These are phyloP conservation scores for Rhopalosiphum padi DNA, from an alignment of 1,140 invertebrate species.

Conservation along the genomic window DNA sequence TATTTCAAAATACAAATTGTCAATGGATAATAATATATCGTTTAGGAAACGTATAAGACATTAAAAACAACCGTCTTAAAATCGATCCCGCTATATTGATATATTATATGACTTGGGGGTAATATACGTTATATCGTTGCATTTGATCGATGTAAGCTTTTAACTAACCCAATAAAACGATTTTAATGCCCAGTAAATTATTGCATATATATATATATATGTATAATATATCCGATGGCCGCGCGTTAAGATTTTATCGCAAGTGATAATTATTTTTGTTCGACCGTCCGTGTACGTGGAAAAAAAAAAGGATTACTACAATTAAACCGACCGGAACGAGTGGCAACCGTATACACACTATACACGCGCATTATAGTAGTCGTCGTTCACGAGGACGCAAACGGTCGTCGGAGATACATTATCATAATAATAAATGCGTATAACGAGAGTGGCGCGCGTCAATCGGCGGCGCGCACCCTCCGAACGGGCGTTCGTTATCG, in stretches of 20 bases:
- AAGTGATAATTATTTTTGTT: conserved; percentile 22
- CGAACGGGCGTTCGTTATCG: background rate
- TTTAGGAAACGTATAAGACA: background rate
- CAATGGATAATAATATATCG: background rate
- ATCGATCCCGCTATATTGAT: background rate
- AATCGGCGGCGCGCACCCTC: background rate
- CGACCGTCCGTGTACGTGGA: background rate
- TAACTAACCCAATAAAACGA: background rate
- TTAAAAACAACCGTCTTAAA: background rate
- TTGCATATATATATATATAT: background rate
- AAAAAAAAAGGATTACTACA: background rate
- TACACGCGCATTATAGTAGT: background rate
- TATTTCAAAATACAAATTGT: background rate
- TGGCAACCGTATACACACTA: background rate
- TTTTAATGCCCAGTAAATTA: background rate
- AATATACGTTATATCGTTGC: background rate
- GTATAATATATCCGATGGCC: background rate
- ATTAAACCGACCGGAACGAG: conserved; percentile 19
- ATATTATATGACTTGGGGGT: background rate
- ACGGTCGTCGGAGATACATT: background rate
- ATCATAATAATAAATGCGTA: background rate
- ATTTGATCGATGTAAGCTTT: background rate
- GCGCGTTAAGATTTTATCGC: background rate
- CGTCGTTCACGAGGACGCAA: background rate
- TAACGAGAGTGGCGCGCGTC: conserved; percentile 8